phyloP scores from a whole-genome alignment of 1,140 invertebrate species.

The Neoseiulus cucumeris region DNA sequence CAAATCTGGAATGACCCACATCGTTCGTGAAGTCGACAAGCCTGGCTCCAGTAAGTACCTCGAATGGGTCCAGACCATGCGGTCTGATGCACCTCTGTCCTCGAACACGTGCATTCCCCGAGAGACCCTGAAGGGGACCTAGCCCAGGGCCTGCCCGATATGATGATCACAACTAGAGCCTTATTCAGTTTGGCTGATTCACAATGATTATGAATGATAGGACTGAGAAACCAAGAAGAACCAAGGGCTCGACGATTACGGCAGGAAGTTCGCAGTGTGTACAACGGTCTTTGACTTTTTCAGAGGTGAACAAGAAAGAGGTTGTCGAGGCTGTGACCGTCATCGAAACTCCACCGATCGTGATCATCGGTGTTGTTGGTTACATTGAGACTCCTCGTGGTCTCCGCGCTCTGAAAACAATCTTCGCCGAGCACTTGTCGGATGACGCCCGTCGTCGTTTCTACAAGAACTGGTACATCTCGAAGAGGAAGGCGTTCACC shows the following conservation, averaged over 20 bases:
- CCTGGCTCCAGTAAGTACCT: constrained; percentile 83
- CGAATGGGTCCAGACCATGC: constrained; percentile 8
- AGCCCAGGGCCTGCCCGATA: not conserved
- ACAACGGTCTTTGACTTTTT: constrained; percentile 20
- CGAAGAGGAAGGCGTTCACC: constrained; percentile 99
- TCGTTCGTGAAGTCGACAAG: constrained; percentile 93
- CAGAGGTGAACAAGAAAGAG: constrained; percentile 99
- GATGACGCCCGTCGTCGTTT: constrained; percentile 95
- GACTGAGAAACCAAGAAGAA: not conserved
- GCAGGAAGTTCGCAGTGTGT: not conserved
- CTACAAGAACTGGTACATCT: constrained; percentile 99
- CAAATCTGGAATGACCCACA: constrained; percentile 99
- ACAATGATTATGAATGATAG: constrained; percentile 7
- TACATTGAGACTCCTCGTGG: constrained; percentile 98
- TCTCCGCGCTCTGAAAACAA: constrained; percentile 72
- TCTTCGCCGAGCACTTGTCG: constrained; percentile 95
- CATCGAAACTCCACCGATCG: constrained; percentile 93
- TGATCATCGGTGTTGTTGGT: constrained; percentile 88
- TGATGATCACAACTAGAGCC: constrained; percentile 2
- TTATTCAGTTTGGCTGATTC: not conserved
- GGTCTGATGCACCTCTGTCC: constrained; percentile 8
- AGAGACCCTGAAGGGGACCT: constrained; percentile 5
- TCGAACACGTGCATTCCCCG: not conserved
- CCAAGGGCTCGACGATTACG: not conserved
- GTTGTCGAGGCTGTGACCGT: constrained; percentile 97